phyloP scores from a whole-genome alignment of 1,140 invertebrate genomes.

The Drosophila hydei region DNA sequence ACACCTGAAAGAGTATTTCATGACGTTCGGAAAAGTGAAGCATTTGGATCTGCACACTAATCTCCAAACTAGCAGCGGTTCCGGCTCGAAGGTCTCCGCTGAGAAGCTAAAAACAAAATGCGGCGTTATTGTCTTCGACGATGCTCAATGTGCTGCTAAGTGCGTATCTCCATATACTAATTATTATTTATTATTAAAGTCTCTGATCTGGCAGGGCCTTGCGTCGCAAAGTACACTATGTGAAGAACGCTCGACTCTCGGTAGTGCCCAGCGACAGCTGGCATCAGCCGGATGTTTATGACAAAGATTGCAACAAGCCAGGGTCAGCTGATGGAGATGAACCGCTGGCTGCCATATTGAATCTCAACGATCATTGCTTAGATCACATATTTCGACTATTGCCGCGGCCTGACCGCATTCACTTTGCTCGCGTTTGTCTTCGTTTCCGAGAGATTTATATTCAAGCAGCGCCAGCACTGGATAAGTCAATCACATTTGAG shows the following conservation, averaged over 20 bases:
- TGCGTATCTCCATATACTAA: constrained; percentile 14
- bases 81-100: not conserved
- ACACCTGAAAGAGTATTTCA: constrained; percentile 30
- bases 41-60: constrained; percentile 23
- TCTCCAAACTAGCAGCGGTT: not conserved
- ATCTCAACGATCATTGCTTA: constrained; percentile 49
- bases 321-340: not conserved
- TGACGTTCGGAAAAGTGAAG: constrained; percentile 43
- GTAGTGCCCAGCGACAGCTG: constrained; percentile 62
- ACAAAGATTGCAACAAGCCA: too few relatives aligned
- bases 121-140: constrained; percentile 42
- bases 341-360: constrained; percentile 25
- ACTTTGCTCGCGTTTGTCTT: constrained; percentile 50
- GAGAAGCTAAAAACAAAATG: not conserved
- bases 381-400: constrained; percentile 26
- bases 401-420: constrained; percentile 40
- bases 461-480: constrained; percentile 9
- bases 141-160: constrained; percentile 54
- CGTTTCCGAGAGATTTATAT: constrained; percentile 51
- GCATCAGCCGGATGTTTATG: constrained; percentile 59
- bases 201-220: constrained; percentile 16
- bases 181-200: too few relatives aligned
- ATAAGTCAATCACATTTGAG: constrained; percentile 25
- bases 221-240: constrained; percentile 28
- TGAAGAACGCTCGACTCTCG: constrained; percentile 19